These are phyloP conservation scores for Coreoperca whiteheadi DNA, from an alignment of 2,113 vertebrate genomes.

Conservation along the genomic window DNA sequence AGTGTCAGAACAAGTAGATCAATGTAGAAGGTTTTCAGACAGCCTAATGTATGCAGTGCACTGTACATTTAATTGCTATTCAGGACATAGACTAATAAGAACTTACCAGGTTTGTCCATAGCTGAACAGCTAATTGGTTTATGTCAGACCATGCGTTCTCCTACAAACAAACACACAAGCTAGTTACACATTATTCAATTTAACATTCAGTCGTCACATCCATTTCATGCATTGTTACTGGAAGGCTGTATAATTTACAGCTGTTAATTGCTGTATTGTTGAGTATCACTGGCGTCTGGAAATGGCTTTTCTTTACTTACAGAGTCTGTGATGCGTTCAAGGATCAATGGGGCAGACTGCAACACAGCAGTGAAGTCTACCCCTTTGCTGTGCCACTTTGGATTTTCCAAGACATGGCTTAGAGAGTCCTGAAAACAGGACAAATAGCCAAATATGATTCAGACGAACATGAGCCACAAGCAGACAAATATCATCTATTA, in stretches of 20 bases:
- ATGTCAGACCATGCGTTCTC: slow-evolving; percentile 19
- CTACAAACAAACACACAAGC: slow-evolving; percentile 50
- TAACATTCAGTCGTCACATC: too few species aligned
- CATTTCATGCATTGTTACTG: not conserved
- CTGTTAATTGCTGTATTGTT: not conserved
- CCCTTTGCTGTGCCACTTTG: slow-evolving; percentile 63
- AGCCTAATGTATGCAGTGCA: not conserved
- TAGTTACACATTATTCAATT: slow-evolving; percentile 41
- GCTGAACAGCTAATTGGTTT: slow-evolving; percentile 67
- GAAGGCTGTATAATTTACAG: not conserved
- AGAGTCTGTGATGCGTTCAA: slow-evolving; percentile 33
- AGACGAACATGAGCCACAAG: not conserved
- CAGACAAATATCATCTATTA: not conserved
- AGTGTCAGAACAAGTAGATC: not conserved
- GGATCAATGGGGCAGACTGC: slow-evolving; percentile 81
- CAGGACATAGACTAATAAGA: not conserved
- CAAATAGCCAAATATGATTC: not conserved
- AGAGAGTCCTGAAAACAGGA: slow-evolving; percentile 72
- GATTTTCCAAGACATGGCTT: slow-evolving; percentile 64
- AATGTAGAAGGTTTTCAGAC: not conserved
- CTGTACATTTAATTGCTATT: not conserved
- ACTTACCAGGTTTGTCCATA: slow-evolving; percentile 80
- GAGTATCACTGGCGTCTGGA: not conserved
- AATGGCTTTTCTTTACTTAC: slow-evolving; percentile 61
- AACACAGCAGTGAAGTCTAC: slow-evolving; percentile 85